Evolutionary conservation across 2,113 vertebrate genomes (phyloP), one percentile per base, ranked within the genome.

Genomic region (Girardinichthys multiradiatus): DNA sequence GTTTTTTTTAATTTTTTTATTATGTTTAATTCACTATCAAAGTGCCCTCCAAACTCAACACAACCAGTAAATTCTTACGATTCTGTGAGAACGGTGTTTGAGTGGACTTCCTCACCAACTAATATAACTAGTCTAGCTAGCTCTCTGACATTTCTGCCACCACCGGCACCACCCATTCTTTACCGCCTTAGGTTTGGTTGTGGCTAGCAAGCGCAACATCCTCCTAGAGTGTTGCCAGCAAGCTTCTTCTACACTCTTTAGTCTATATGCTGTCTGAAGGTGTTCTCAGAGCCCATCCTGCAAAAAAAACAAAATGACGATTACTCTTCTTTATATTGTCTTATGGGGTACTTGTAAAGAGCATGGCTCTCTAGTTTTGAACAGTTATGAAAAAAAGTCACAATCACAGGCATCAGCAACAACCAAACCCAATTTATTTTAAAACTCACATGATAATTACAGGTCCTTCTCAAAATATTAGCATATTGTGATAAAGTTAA

Each of bases 211-310:
- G 26, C 39, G 2, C 33, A 35, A 57, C 72, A 65, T 68, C 27
- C 60, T 68, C 57, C 21, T 30, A 57, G 66, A 39, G 39, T 71
- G 64, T 6, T 27, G 35, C 35, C 19, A 62, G 29, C 13, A 4
- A 26, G 45, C 21, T 1, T 10, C 78, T 68, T 54, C 69, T 72
- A 42, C 10, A 5, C 13, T 27, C 51, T 64, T 10, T 70, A 1
- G 51, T 54, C 77, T 74, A 83, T 39, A 71, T 79, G 72, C 79
- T 80, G 37, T 83, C 82, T 69, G 81, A 75, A 21, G 75, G 74
- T 0, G 69, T 71, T 76, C n/a, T 78, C 68, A 64, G 64, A 77
- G 37, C 83, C 81, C 92, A 94, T 92, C 86, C 93, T 94, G 83
- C 29, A 28, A n/a, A 13, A 28, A 15, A 17, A 11, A 15, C 9